These are phyloP conservation scores for Fratercula arctica DNA, from an alignment of 2,797 vertebrate genomes.

Conservation along the genomic window DNA sequence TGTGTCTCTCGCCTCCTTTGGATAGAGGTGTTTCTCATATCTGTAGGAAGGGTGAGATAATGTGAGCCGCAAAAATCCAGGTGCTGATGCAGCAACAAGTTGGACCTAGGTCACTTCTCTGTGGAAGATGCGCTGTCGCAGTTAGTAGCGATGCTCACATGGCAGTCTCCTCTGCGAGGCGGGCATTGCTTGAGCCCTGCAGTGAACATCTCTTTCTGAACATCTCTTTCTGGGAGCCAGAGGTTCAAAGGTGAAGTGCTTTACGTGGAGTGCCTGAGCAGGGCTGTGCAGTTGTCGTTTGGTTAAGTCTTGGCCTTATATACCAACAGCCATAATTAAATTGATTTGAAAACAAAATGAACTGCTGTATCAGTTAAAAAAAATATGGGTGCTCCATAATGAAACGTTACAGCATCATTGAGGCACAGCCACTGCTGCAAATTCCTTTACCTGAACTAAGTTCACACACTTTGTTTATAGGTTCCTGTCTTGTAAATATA, in stretches of 20 bases:
- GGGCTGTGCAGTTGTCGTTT: neutral
- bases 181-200: neutral
- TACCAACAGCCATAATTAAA: neutral
- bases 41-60: neutral
- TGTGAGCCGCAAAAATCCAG: rapidly evolving
- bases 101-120: neutral
- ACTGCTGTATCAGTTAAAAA: neutral
- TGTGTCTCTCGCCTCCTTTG: neutral
- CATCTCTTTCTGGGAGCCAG: neutral
- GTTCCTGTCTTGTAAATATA: conserved; percentile 22
- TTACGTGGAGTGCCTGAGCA: neutral
- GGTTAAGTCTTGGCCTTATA: neutral
- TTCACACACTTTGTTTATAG: conserved; percentile 19
- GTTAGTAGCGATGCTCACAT: neutral
- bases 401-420: neutral
- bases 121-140: rapidly evolving
- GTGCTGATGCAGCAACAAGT: neutral
- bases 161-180: neutral
- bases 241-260: neutral
- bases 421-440: neutral
- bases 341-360: neutral
- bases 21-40: neutral
- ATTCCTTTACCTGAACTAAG: conserved; percentile 37
- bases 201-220: neutral
- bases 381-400: rapidly evolving